Percentiles rank a stretch among this genome's conserved stretches.
phyloP scores from a whole-genome alignment of 2,888 invertebrate species.

The Podotricha telesiphe region DNA sequence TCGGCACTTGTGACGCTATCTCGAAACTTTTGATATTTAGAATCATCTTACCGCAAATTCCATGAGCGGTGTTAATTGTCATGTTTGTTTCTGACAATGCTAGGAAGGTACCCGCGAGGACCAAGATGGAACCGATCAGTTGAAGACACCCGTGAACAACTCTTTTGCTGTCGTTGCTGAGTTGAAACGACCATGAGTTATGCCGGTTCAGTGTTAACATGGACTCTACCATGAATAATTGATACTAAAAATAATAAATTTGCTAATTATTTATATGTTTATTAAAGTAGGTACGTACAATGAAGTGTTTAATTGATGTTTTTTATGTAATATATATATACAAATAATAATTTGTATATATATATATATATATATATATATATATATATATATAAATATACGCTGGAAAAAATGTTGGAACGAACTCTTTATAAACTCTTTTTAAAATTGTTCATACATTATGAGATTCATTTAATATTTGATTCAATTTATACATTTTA shows the following conservation, averaged over 20 bases:
- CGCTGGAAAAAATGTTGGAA: no score
- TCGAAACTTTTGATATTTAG: constrained; percentile 17
- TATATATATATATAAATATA: no score
- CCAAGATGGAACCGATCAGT: constrained; percentile 75
- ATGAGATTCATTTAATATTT: no score
- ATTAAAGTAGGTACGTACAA: background rate
- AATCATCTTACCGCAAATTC: constrained; percentile 71
- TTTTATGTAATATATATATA: no score
- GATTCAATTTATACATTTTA: no score
- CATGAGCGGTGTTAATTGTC: constrained; percentile 68
- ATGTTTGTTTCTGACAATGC: constrained; percentile 67
- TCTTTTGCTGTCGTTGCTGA: constrained; percentile 68
- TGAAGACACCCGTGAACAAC: constrained; percentile 82
- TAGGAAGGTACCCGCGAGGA: constrained; percentile 78
- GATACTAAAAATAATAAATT: constrained; percentile 67
- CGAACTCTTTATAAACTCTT: no score
- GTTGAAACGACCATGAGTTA: constrained; percentile 77
- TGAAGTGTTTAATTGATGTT: background rate
- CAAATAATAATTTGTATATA: no score
- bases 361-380: no score
- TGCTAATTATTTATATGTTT: background rate
- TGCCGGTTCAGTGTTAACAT: constrained; percentile 74
- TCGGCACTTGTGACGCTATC: constrained; percentile 9
- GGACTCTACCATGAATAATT: constrained; percentile 78
- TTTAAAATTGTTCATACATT: no score